Percentiles rank a stretch among this genome's conserved stretches.
Conservation (phyloP, 2,888 invertebrate species). For the Plagiodera versicolora region DNA sequence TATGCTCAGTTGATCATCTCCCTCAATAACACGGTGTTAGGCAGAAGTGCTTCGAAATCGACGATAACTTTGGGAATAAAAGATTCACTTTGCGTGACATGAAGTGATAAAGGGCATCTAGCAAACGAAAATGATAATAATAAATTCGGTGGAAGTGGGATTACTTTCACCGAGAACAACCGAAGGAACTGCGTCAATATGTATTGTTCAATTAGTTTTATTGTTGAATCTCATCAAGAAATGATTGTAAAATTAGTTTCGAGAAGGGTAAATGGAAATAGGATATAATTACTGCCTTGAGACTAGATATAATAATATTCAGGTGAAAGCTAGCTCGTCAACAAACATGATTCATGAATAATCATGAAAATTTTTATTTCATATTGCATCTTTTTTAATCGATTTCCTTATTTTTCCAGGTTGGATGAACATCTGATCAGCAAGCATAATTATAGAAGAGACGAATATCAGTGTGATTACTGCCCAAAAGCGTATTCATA, state of each 20-base stretch:
- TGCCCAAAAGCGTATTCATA: constrained; percentile 84
- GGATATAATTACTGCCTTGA: no score
- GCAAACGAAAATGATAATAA: constrained; percentile 21
- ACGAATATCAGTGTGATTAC: constrained; percentile 80
- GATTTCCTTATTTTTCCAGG: constrained; percentile 60
- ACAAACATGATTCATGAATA: no score
- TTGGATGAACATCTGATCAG: constrained; percentile 81
- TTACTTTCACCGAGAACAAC: constrained; percentile 19
- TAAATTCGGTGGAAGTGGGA: constrained; percentile 21
- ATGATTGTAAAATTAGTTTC: neutral
- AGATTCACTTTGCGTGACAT: constrained; percentile 22
- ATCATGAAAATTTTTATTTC: no score
- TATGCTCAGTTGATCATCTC: neutral
- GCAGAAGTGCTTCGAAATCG: constrained; percentile 5
- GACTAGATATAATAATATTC: neutral
- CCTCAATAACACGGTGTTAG: neutral
- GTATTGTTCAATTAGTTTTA: constrained; percentile 18
- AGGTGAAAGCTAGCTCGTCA: neutral
- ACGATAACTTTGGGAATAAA: constrained; percentile 5
- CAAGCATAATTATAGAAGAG: constrained; percentile 76
- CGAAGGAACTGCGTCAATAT: constrained; percentile 20
- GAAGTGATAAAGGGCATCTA: constrained; percentile 18
- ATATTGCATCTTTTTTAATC: no score
- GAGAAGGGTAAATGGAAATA: no score
- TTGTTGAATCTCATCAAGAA: neutral